These are phyloP conservation scores for Trissonchulus sp. DNA, from an alignment of 2,888 invertebrate genomes.

Conservation along the genomic window DNA sequence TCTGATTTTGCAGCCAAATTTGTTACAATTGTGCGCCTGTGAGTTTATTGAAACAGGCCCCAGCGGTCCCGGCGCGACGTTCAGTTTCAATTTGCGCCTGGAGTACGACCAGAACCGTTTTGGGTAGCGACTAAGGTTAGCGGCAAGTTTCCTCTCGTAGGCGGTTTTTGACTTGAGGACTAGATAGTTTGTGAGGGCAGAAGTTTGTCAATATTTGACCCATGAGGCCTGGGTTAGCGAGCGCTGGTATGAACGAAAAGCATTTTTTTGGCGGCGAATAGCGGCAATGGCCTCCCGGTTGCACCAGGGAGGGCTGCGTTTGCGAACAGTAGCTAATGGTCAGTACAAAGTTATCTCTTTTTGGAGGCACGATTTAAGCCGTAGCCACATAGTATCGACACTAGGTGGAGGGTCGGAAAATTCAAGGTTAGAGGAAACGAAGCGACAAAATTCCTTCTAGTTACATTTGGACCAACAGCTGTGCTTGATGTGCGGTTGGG, in stretches of 20 bases:
- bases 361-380: too few species aligned
- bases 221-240: not conserved
- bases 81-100: not conserved
- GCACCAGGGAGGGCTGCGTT: not conserved
- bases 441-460: too few species aligned
- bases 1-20: too few species aligned
- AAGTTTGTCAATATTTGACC: not conserved
- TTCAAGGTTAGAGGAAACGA: too few species aligned
- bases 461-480: too few species aligned
- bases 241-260: slow-evolving; percentile 1
- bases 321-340: not conserved
- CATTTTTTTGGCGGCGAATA: not conserved
- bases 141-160: not conserved
- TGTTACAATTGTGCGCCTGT: too few species aligned
- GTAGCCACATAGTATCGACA: too few species aligned
- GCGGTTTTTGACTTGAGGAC: not conserved
- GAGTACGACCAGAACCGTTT: not conserved
- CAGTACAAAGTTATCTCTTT: too few species aligned
- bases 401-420: too few species aligned
- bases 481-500: too few species aligned
- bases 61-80: not conserved
- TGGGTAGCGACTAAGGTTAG: not conserved
- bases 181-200: not conserved
- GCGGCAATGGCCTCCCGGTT: not conserved
- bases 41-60: too few species aligned